Evolutionary conservation across 2,797 vertebrate species (phyloP).

Genomic region (Rhinogobio ventralis): DNA sequence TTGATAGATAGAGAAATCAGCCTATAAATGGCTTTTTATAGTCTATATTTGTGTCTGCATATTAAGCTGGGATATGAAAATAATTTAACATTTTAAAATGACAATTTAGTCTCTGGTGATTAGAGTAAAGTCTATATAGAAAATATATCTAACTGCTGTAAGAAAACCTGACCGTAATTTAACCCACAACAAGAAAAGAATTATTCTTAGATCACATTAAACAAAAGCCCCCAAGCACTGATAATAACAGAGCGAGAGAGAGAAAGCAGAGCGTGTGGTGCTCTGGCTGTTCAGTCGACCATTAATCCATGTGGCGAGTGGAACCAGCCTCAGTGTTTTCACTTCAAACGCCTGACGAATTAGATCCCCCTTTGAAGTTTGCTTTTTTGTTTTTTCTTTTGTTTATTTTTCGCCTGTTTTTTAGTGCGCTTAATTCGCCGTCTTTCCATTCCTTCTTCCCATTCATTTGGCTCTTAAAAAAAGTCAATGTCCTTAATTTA

Average conservation of each 20-base stretch:
- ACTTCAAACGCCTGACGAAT: slow-evolving; percentile 64
- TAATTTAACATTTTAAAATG: neutral
- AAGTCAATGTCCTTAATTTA: slow-evolving; percentile 64
- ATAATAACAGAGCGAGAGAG: slow-evolving; percentile 48
- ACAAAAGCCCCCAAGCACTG: slow-evolving; percentile 13
- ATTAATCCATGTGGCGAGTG: slow-evolving; percentile 60
- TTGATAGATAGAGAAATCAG: neutral
- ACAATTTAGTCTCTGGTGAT: neutral
- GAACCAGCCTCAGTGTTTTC: slow-evolving; percentile 61
- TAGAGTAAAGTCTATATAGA: no score
- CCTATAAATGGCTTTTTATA: neutral
- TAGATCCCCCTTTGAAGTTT: slow-evolving; percentile 63
- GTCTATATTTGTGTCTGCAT: neutral
- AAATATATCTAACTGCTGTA: slow-evolving; percentile 19
- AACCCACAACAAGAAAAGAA: slow-evolving; percentile 40
- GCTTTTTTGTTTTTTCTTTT: slow-evolving; percentile 54
- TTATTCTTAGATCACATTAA: slow-evolving; percentile 24
- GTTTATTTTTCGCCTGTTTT: slow-evolving; percentile 56
- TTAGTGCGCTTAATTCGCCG: slow-evolving; percentile 53
- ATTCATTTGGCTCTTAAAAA: slow-evolving; percentile 59
- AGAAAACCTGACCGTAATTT: slow-evolving; percentile 1
- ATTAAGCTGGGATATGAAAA: neutral
- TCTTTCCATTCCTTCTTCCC: slow-evolving; percentile 57
- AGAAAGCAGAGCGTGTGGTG: slow-evolving; percentile 19
- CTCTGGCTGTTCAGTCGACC: slow-evolving; percentile 47